These are phyloP conservation scores for Sycophila sp. DNA, from an alignment of 1,140 invertebrate genomes.

Conservation along the genomic window DNA sequence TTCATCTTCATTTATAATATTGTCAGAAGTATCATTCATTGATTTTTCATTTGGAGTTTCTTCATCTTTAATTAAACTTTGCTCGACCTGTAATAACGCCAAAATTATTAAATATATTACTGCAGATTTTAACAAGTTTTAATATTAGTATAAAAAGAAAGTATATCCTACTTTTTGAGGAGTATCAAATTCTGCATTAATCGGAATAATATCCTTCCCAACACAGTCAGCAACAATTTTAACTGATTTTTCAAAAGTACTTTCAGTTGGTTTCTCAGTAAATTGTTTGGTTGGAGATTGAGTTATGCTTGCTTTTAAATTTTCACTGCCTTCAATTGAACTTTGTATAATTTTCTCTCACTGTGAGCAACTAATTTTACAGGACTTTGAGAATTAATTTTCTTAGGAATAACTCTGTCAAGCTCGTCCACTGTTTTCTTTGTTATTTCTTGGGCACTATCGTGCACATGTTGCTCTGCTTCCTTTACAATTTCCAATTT, in stretches of 20 bases:
- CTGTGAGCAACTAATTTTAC: constrained; percentile 23
- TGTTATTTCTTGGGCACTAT: constrained; percentile 35
- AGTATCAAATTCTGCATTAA: constrained; percentile 1
- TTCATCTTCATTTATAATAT: neutral
- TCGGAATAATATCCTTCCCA: constrained; percentile 3
- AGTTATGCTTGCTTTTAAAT: too few species aligned
- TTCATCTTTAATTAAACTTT: neutral
- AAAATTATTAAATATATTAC: neutral
- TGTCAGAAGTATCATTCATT: too few species aligned
- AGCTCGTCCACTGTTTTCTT: constrained; percentile 21
- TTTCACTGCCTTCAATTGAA: neutral
- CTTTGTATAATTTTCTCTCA: constrained; percentile 5
- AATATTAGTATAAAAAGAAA: too few species aligned
- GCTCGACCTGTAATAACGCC: neutral
- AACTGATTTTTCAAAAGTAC: neutral
- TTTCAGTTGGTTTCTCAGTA: constrained; percentile 9
- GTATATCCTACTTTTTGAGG: constrained; percentile 3
- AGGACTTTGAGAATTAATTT: neutral
- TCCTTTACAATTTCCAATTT: constrained; percentile 37
- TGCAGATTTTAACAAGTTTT: too few species aligned
- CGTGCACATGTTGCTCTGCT: constrained; percentile 30
- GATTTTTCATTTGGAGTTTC: constrained; percentile 20
- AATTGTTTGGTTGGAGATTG: constrained; percentile 4
- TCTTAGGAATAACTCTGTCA: constrained; percentile 4
- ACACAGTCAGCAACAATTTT: constrained; percentile 6